Evolutionary conservation across 2,113 vertebrate genomes (phyloP), one percentile per base, ranked within the genome.

Genomic region (Pollachius pollachius): DNA sequence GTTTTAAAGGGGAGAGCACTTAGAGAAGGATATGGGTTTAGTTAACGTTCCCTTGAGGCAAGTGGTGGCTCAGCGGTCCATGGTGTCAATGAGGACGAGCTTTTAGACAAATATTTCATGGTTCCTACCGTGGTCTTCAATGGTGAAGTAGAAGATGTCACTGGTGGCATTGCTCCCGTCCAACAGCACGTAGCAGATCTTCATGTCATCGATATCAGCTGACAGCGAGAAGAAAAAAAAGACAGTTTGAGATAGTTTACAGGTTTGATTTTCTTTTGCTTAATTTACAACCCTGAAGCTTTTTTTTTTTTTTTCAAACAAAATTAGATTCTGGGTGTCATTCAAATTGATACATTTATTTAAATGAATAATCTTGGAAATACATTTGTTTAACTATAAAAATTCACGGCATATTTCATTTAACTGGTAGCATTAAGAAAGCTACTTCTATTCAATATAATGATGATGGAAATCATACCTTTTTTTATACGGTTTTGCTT

Each of bases 171-270:
- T 94, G 82, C 89, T 92, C 59, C 81, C 87, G 74, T 95, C 89
- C 64, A 91, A 81, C 76, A 96, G 82, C 72, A 94, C 76, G 48
- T 94, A 96, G 34, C 84, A 89, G 82, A 96, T 91, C 84, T 92
- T 94, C 92, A 93, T 92, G 58, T 95, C 93, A 87, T 95, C 92
- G 67, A 94, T 92, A 80, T 94, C 94, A 72, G 88, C 95, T 95
- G 77, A 77, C 71, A 64, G 72, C 48, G 27, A 67, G 59, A 79
- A 65, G 82, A 80, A 76, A 54, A 75, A 77, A 65, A 82, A 80
- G 23, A 78, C 67, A 68, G 62, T 60, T 34, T 68, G 27, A 52
- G 23, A 60, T 62, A 69, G 61, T 56, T 74, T 37, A 61, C 48
- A 0, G 13, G 58, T 65, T 69, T 30, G 70, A 21, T 8, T 19